Percentiles rank a stretch among this genome's conserved stretches.
These are phyloP conservation scores for Drosophila auraria DNA, from an alignment of 1,140 invertebrate species.

Conservation along the genomic window DNA sequence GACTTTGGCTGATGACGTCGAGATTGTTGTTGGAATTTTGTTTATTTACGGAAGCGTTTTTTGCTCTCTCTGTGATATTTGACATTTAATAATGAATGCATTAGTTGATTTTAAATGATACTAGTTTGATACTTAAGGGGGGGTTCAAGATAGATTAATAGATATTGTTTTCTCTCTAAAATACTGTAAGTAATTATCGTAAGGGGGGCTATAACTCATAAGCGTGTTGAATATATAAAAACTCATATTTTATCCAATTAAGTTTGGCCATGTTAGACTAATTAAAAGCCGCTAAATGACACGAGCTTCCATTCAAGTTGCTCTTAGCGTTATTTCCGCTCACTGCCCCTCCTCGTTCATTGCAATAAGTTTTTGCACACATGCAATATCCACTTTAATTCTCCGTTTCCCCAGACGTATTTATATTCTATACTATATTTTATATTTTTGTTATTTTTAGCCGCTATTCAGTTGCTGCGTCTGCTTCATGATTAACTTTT, in stretches of 20 bases:
- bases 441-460: slow-evolving; percentile 40
- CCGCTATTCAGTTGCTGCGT: slow-evolving; percentile 14
- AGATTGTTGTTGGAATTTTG: slow-evolving; percentile 28
- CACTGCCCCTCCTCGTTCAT: background rate
- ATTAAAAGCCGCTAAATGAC: slow-evolving; percentile 49
- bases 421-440: slow-evolving; percentile 12
- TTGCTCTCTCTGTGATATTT: slow-evolving; percentile 47
- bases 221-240: background rate
- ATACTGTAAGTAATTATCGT: background rate
- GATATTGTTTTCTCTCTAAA: background rate
- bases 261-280: slow-evolving; percentile 35
- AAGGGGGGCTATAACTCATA: slow-evolving; percentile 7
- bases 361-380: slow-evolving; percentile 35
- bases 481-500: slow-evolving; percentile 43
- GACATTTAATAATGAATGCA: slow-evolving; percentile 64
- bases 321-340: background rate
- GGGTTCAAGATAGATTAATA: background rate
- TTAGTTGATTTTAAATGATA: slow-evolving; percentile 44
- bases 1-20: slow-evolving; percentile 39
- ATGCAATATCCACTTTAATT: slow-evolving; percentile 42
- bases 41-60: slow-evolving; percentile 67
- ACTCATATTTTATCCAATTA: slow-evolving; percentile 34
- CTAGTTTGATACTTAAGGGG: background rate
- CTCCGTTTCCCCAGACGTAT: slow-evolving; percentile 4
- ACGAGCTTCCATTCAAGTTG: slow-evolving; percentile 28